Conservation (phyloP, 2,888 invertebrate genomes). For the Drosophila sordidula region DNA sequence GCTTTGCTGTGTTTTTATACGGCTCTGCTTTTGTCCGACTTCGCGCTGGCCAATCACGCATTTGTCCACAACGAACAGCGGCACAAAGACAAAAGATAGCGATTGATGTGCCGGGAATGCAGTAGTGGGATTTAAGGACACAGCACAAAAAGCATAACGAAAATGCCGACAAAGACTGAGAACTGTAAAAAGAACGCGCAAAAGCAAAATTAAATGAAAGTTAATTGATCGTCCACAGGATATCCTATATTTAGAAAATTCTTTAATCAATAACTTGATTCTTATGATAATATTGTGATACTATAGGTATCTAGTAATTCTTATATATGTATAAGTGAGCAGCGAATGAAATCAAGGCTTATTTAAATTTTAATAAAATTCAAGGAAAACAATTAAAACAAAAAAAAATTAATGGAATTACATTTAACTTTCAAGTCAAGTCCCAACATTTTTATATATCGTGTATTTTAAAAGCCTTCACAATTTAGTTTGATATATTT, state of each 20-base stretch:
- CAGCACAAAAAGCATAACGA: slow-evolving; percentile 42
- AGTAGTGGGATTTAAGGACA: slow-evolving; percentile 36
- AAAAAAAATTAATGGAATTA: no score
- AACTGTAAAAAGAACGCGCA: slow-evolving; percentile 25
- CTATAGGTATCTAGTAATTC: no score
- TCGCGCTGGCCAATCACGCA: slow-evolving; percentile 71
- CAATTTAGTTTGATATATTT: no score
- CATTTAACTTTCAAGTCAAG: no score
- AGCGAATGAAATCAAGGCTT: no score
- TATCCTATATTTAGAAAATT: slow-evolving; percentile 3
- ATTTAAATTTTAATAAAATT: no score
- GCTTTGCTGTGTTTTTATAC: slow-evolving; percentile 40
- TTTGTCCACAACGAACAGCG: slow-evolving; percentile 53
- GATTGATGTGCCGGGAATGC: slow-evolving; percentile 23
- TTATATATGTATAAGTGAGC: no score
- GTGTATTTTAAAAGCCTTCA: no score
- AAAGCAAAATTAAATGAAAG: not conserved
- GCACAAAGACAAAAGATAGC: slow-evolving; percentile 45
- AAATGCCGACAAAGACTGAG: slow-evolving; percentile 36
- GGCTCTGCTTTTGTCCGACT: slow-evolving; percentile 40
- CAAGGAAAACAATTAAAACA: no score
- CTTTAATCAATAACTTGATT: not conserved
- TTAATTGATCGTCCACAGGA: not conserved
- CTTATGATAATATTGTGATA: no score
- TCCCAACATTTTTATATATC: no score